Conservation (phyloP, 1,140 invertebrate genomes). For the Philotrypesis tridentata region DNA sequence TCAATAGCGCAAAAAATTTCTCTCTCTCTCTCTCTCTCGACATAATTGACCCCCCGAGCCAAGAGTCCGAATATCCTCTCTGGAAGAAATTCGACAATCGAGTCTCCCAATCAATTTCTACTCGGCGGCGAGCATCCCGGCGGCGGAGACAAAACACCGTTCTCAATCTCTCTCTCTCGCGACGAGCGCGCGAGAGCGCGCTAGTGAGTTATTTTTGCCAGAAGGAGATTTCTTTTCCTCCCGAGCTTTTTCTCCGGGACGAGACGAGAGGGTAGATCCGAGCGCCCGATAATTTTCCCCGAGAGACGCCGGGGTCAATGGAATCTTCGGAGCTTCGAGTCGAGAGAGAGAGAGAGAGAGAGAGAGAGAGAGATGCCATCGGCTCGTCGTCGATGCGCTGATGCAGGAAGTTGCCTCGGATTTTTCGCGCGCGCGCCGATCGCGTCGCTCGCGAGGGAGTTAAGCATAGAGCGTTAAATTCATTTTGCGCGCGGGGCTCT, state of each 20-base stretch:
- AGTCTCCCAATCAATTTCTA: conserved; percentile 1
- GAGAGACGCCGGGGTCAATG: background rate
- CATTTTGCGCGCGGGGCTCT: too few species aligned
- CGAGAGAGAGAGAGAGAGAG: too few species aligned
- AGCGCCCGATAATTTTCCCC: background rate
- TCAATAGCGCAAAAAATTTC: background rate
- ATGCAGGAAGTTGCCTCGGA: too few species aligned
- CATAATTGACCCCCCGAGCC: conserved; percentile 15
- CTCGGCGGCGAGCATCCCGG: background rate
- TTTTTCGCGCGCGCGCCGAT: too few species aligned
- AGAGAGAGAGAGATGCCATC: too few species aligned
- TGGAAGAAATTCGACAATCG: conserved; percentile 16
- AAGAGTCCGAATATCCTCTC: background rate
- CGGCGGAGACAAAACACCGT: conserved; percentile 35
- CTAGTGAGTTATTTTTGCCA: conserved; percentile 17
- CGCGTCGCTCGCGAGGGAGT: too few species aligned
- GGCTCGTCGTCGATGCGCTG: too few species aligned
- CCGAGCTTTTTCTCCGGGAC: background rate
- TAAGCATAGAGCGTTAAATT: too few species aligned
- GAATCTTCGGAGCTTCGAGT: background rate
- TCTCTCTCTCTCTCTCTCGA: background rate
- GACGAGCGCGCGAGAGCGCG: too few species aligned
- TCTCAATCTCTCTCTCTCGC: conserved; percentile 9
- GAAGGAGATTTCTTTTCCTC: background rate
- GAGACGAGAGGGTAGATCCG: background rate